Conservation (phyloP, 2,113 vertebrate genomes). For the Nicator chloris region DNA sequence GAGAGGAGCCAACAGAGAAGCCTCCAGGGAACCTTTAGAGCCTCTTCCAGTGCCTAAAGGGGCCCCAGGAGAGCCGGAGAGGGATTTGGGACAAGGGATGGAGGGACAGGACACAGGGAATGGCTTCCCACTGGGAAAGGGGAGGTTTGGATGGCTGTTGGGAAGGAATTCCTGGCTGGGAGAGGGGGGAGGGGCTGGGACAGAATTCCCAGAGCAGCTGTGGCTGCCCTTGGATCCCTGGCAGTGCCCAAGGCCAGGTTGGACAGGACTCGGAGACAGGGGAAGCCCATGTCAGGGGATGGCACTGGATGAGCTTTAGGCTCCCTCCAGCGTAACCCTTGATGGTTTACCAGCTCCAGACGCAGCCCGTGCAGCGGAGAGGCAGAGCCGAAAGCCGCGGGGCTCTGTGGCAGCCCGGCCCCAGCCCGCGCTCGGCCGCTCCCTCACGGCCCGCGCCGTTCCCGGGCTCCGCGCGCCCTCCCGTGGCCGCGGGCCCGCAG, state of each 20-base stretch:
- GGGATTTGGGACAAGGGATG: not conserved
- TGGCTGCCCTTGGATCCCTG: not conserved
- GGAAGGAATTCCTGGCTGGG: not conserved
- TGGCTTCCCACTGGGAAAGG: not conserved
- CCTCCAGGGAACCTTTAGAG: not conserved
- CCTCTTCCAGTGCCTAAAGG: not conserved
- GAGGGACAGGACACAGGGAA: not conserved
- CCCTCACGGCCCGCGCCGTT: not conserved
- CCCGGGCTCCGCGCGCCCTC: conserved; percentile 51
- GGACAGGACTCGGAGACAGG: not conserved
- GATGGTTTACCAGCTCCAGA: not conserved
- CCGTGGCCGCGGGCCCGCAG: not conserved
- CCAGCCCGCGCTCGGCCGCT: not conserved
- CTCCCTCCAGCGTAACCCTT: not conserved
- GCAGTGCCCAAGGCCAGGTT: rapidly evolving
- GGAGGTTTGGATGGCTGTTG: not conserved
- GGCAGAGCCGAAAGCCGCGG: rapidly evolving
- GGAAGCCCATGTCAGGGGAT: not conserved
- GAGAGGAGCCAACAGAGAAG: not conserved
- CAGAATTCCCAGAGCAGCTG: not conserved
- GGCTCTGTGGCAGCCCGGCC: rapidly evolving
- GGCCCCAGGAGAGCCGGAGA: not conserved
- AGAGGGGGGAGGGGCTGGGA: not conserved
- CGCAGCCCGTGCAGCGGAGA: rapidly evolving
- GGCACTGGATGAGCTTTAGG: not conserved